Evolutionary conservation across 2,797 vertebrate genomes (phyloP).

Genomic region (Poecilia wingei): DNA sequence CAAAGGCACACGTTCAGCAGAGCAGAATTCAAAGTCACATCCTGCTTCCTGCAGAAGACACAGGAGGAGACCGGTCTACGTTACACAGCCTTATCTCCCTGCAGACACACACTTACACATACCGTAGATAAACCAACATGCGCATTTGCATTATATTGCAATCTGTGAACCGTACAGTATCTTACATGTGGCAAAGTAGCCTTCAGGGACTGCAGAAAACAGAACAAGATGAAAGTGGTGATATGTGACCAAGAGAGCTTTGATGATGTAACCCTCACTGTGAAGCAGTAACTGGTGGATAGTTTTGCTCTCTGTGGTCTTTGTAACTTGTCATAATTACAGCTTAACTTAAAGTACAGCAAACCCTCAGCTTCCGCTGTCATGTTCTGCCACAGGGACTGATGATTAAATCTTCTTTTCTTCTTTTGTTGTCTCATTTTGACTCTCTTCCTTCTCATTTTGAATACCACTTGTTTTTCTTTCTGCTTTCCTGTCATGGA

Average conservation of each 20-base stretch:
- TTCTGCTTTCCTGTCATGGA: conserved; percentile 47
- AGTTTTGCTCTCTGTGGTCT: conserved; percentile 78
- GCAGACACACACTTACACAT: conserved; percentile 4
- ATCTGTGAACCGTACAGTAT: neutral
- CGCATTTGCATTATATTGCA: conserved; percentile 17
- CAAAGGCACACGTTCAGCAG: conserved; percentile 41
- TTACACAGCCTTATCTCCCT: conserved; percentile 3
- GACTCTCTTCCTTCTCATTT: conserved; percentile 55
- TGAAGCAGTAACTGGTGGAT: conserved; percentile 77
- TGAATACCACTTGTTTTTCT: conserved; percentile 59
- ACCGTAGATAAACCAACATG: conserved; percentile 6
- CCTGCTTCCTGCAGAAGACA: conserved; percentile 21
- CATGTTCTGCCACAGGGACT: conserved; percentile 62
- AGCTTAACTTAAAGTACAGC: conserved; percentile 71
- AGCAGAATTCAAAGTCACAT: conserved; percentile 9
- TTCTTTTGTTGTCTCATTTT: conserved; percentile 57
- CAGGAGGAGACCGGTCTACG: conserved; percentile 4
- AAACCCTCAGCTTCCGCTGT: conserved; percentile 61
- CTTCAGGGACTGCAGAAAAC: conserved; percentile 39
- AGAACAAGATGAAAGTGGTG: conserved; percentile 75
- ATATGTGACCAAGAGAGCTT: conserved; percentile 74
- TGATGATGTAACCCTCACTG: conserved; percentile 82
- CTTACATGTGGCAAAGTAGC: conserved; percentile 35
- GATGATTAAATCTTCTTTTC: conserved; percentile 68
- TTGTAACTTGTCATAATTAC: conserved; percentile 80